Evolutionary conservation across 2,888 invertebrate genomes (phyloP), one percentile per base, ranked within the genome.

Genomic region (Yponomeuta sedellus): DNA sequence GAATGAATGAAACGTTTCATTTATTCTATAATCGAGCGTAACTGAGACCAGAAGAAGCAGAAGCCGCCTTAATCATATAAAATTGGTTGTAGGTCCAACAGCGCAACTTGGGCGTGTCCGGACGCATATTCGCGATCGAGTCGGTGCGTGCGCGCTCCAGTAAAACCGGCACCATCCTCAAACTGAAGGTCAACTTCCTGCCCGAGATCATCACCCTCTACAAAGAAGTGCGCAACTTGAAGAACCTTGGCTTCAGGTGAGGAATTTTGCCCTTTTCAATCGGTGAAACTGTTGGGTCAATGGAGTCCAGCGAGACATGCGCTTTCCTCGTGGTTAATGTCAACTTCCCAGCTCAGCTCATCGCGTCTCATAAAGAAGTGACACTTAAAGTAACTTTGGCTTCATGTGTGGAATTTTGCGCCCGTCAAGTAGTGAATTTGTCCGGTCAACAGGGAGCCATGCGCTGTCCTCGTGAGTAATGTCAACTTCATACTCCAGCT

Each of bases 181-280:
- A 97, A 76, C 82, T 99, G 67, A 96, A 97, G 83, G 96, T 97
- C 0, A 99, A 99, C 92, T 99, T 99, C 83, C 92, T 98, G 67
- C 98, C 99, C 0, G 99, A 99, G 87, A 98, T 99, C 76, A 99
- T 99, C 70, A 98, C 98, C 0, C 92, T 99, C 56, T 97, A 98
- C 58, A 99, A 99, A 86, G 99, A 99, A 94, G 99, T 98, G 40
- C 94, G 99, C 64, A 98, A 99, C 86, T 92, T 99, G 79, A 97
- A 98, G 81, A 97, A 97, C 84, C 93, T 99, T 66, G 98, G 98
- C 70, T 99, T 98, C 90, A 92, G 93, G 93, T 93, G 77, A 66
- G 59, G 12, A 19, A 22, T 34, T 57, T 28, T 57, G 19, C 11
- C 19, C 19, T 58, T 11, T 44, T n/a, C 10, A 11, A n/a, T 1